Evolutionary conservation across 2,113 vertebrate species (phyloP).

Genomic region (Trachemys scripta): DNA sequence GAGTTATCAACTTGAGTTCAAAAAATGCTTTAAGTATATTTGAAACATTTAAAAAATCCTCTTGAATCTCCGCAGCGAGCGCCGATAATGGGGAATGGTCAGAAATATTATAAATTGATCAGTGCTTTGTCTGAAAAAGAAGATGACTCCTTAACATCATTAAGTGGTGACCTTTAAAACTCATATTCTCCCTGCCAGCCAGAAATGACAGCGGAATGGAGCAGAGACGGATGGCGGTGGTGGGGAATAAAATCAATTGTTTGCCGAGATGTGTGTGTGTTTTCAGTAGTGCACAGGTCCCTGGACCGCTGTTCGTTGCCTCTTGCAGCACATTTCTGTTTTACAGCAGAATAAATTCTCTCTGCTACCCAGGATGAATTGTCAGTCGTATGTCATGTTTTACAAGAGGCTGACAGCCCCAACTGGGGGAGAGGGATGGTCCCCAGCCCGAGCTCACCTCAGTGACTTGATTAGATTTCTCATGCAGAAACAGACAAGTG

Average conservation of each 20-base stretch:
- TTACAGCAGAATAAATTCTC: conserved; percentile 67
- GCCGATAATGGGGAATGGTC: not conserved
- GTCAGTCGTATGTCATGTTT: conserved; percentile 55
- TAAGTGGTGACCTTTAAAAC: conserved; percentile 73
- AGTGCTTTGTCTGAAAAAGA: conserved; percentile 57
- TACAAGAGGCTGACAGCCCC: conserved; percentile 60
- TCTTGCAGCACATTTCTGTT: conserved; percentile 52
- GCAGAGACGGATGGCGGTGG: conserved; percentile 42
- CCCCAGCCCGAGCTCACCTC: conserved; percentile 26
- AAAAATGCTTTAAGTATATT: not conserved
- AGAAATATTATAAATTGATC: conserved; percentile 65
- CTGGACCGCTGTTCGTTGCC: conserved; percentile 25
- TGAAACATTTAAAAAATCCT: not conserved
- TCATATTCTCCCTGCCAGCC: conserved; percentile 56
- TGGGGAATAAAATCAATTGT: conserved; percentile 52
- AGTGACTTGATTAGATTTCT: conserved; percentile 46
- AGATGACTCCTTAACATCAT: conserved; percentile 60
- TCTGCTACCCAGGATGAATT: conserved; percentile 62
- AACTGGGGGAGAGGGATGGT: conserved; percentile 61
- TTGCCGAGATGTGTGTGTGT: conserved; percentile 34
- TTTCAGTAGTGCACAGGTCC: conserved; percentile 42
- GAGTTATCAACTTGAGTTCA: not conserved
- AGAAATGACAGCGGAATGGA: conserved; percentile 3
- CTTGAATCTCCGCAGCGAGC: not conserved
- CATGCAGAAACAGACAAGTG: not conserved